These are phyloP conservation scores for Sarcophaga bullata DNA, from an alignment of 1,140 invertebrate genomes.

Conservation along the genomic window DNA sequence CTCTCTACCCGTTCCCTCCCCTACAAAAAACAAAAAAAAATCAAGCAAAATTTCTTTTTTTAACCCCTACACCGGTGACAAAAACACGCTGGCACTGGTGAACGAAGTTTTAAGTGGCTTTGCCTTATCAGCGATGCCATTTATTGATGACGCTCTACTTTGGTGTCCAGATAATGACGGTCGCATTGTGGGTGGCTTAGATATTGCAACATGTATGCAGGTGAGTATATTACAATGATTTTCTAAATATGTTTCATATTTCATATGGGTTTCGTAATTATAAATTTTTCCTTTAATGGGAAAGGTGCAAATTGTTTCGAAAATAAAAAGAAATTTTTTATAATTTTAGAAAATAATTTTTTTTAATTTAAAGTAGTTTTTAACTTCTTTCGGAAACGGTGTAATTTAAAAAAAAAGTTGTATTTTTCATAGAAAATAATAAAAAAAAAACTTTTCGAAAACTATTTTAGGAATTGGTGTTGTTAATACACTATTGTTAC, in stretches of 20 bases:
- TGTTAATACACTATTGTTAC: too few species aligned
- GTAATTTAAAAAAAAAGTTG: too few species aligned
- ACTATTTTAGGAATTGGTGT: too few species aligned
- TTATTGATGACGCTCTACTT: conserved; percentile 91
- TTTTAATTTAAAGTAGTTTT: too few species aligned
- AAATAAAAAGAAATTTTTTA: too few species aligned
- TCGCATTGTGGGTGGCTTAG: conserved; percentile 79
- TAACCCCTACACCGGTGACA: conserved; percentile 39
- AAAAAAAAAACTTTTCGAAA: too few species aligned
- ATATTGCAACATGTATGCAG: conserved; percentile 86
- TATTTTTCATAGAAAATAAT: too few species aligned
- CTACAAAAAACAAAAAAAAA: background rate
- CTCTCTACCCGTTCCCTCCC: background rate
- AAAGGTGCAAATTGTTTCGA: too few species aligned
- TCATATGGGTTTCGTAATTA: background rate
- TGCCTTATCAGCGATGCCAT: conserved; percentile 84
- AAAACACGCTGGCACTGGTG: conserved; percentile 68
- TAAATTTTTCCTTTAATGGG: background rate
- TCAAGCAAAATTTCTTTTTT: background rate
- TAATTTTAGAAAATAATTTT: too few species aligned
- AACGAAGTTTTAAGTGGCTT: conserved; percentile 72
- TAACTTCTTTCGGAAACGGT: background rate
- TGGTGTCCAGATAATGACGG: conserved; percentile 93
- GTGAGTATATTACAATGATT: too few species aligned
- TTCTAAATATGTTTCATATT: too few species aligned